Conservation (phyloP, 2,113 vertebrate species). For the Oryzias curvinotus region DNA sequence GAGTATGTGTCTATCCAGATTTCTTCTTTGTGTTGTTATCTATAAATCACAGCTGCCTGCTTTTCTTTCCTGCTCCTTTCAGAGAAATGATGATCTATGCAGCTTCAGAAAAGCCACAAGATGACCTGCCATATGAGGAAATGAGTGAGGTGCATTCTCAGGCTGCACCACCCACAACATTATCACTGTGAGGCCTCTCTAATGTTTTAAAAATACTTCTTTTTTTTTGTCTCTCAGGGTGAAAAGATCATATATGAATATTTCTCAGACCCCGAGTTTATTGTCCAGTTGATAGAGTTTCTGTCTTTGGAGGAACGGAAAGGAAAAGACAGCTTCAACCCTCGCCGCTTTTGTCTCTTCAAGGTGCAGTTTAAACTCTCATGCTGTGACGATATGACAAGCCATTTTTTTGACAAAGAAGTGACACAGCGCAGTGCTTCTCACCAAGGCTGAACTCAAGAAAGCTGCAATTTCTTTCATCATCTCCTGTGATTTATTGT, state of each 20-base stretch:
- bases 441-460: conserved; percentile 19
- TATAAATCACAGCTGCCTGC: conserved; percentile 62
- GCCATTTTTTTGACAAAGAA: conserved; percentile 31
- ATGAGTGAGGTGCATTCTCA: conserved; percentile 84
- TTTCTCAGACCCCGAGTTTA: conserved; percentile 90
- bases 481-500: conserved; percentile 39
- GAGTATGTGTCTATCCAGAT: conserved; percentile 49
- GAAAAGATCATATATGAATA: conserved; percentile 94
- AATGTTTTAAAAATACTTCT: conserved; percentile 8
- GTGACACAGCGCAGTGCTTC: conserved; percentile 20
- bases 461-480: conserved; percentile 37
- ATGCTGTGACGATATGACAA: conserved; percentile 27
- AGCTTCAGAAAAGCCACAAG: conserved; percentile 85
- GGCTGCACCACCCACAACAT: conserved; percentile 1
- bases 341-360: conserved; percentile 95
- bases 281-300: conserved; percentile 90
- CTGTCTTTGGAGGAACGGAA: conserved; percentile 97
- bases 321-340: conserved; percentile 98
- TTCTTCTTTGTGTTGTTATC: conserved; percentile 49
- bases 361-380: conserved; percentile 81
- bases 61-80: conserved; percentile 61
- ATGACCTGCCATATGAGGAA: conserved; percentile 85
- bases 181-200: not conserved
- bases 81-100: conserved; percentile 94
- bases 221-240: conserved; percentile 76